These are phyloP conservation scores for Dicentrarchus labrax DNA, from an alignment of 2,113 vertebrate species.

Conservation along the genomic window DNA sequence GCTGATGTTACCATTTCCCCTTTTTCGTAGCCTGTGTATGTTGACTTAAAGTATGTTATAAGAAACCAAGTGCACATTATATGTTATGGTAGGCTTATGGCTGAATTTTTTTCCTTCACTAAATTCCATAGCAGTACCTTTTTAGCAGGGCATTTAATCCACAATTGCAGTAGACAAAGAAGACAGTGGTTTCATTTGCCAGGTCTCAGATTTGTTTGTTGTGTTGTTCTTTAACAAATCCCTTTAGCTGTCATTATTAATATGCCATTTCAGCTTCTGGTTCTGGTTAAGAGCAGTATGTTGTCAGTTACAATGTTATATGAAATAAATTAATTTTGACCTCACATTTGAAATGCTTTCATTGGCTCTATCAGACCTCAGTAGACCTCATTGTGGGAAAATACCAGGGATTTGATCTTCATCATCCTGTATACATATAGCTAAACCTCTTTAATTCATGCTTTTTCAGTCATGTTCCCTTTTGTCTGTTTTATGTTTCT, in stretches of 20 bases:
- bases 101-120: background rate
- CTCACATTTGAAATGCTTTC: background rate
- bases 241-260: background rate
- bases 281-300: background rate
- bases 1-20: background rate
- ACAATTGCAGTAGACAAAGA: background rate
- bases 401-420: background rate
- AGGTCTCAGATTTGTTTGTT: background rate
- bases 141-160: background rate
- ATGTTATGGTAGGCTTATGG: background rate
- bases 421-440: background rate
- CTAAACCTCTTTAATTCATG: background rate
- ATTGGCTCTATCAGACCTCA: background rate
- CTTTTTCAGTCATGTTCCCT: background rate
- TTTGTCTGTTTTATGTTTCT: background rate
- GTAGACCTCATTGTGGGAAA: background rate
- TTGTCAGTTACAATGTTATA: background rate
- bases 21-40: background rate
- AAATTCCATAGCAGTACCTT: background rate
- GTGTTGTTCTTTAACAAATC: background rate
- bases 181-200: background rate
- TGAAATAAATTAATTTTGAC: background rate
- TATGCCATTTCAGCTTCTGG: background rate
- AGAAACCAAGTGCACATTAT: background rate
- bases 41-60: background rate